Percentiles rank a stretch among this genome's conserved stretches.
Evolutionary conservation across 2,888 invertebrate species (phyloP).

Genomic region (Encarsia formosa): DNA sequence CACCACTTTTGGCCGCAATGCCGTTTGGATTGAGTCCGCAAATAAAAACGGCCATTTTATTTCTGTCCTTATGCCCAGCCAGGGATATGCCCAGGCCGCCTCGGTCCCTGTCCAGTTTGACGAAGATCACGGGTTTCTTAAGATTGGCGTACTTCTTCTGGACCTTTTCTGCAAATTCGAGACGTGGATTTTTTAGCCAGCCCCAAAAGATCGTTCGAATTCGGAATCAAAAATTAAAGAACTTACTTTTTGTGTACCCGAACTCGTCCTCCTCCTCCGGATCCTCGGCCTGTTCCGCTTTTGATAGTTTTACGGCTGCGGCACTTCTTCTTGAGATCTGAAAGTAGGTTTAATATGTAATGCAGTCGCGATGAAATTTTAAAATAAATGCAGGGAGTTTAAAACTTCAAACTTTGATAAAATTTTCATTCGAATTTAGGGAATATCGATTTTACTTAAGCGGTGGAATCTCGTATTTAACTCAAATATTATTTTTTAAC

Average conservation of each 20-base stretch:
- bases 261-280: slow-evolving; percentile 85
- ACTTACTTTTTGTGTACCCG: slow-evolving; percentile 89
- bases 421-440: too few relatives aligned
- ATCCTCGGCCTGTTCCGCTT: slow-evolving; percentile 75
- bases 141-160: slow-evolving; percentile 86
- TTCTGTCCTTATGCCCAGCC: slow-evolving; percentile 90
- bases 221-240: background rate
- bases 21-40: slow-evolving; percentile 92
- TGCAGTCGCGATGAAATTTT: too few relatives aligned
- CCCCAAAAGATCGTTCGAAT: too few relatives aligned
- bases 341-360: too few relatives aligned
- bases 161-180: slow-evolving; percentile 84
- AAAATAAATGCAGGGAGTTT: too few relatives aligned
- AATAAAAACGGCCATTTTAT: slow-evolving; percentile 93
- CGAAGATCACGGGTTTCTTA: slow-evolving; percentile 66
- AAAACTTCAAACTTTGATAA: too few relatives aligned
- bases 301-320: slow-evolving; percentile 73
- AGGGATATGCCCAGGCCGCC: slow-evolving; percentile 85
- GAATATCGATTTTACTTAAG: too few relatives aligned
- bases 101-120: slow-evolving; percentile 71
- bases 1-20: slow-evolving; percentile 67
- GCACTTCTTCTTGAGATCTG: slow-evolving; percentile 88
- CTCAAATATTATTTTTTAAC: too few relatives aligned
- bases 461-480: too few relatives aligned
- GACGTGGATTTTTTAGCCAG: too few relatives aligned